Conservation (phyloP, 2,113 vertebrate species). For the Otus sunia region DNA sequence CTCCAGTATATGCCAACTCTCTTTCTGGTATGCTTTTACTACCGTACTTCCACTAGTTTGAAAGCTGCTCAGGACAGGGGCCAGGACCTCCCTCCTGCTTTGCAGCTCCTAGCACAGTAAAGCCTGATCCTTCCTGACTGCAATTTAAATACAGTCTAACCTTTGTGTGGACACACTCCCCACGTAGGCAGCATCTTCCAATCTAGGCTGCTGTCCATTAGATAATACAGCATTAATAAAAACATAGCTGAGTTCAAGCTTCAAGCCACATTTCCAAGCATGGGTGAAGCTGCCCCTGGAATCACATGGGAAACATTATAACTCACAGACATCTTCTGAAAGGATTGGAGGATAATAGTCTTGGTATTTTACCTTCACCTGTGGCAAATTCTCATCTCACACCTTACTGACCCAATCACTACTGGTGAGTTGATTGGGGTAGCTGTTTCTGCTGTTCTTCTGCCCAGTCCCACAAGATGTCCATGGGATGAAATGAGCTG, state of each 20-base stretch:
- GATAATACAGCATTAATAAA: neutral
- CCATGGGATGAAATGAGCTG: neutral
- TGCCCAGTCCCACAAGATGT: neutral
- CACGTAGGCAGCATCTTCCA: neutral
- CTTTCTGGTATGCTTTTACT: neutral
- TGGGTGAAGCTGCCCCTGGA: neutral
- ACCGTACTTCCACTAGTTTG: neutral
- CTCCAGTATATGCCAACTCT: neutral
- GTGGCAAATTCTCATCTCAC: neutral
- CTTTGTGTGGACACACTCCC: neutral
- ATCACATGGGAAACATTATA: neutral
- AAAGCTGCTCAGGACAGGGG: neutral
- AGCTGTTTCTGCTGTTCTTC: neutral
- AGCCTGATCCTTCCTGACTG: neutral
- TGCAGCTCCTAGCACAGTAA: neutral
- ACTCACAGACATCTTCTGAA: neutral
- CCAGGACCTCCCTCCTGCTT: neutral
- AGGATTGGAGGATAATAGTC: neutral
- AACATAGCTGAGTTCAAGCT: neutral
- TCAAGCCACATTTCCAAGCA: neutral
- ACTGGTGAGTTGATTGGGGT: neutral
- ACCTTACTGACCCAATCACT: neutral
- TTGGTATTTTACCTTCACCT: neutral
- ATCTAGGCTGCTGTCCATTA: neutral
- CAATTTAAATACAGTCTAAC: neutral